A percentile compares a stretch with the other conserved stretches of the same genome.
phyloP scores from a whole-genome alignment of 92 coral and sea anemone genomes.

The Galaxea fascicularis region DNA sequence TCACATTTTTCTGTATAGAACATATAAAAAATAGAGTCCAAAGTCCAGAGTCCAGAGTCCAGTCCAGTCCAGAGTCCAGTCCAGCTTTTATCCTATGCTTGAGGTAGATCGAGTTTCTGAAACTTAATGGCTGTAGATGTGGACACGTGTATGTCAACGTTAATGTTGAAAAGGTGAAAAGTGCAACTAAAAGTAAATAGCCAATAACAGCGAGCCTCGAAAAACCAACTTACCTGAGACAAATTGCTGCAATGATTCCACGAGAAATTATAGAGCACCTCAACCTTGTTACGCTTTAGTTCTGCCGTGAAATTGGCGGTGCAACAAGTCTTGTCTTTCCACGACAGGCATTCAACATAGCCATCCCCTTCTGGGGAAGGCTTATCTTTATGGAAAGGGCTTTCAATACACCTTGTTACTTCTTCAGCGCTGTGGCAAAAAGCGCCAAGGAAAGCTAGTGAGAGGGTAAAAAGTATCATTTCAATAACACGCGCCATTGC shows the following conservation, averaged over 20 bases:
- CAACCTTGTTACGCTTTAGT: conserved; percentile 63
- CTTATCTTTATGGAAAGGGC: conserved; percentile 67
- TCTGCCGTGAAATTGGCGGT: conserved; percentile 80
- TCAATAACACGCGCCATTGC: conserved; percentile 24
- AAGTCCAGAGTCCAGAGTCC: too few species aligned
- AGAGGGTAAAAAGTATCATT: neutral
- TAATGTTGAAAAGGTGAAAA: too few species aligned
- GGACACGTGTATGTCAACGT: too few species aligned
- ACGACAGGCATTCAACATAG: conserved; percentile 78
- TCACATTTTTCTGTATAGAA: too few species aligned
- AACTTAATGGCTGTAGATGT: too few species aligned
- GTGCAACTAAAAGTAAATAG: too few species aligned
- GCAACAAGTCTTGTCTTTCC: conserved; percentile 87
- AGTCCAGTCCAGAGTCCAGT: too few species aligned
- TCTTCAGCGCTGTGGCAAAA: conserved; percentile 17
- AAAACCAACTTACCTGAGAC: conserved; percentile 61
- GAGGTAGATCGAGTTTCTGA: too few species aligned
- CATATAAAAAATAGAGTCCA: too few species aligned
- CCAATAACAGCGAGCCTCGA: too few species aligned
- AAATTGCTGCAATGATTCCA: conserved; percentile 91
- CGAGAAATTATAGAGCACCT: conserved; percentile 82
- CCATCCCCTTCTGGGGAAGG: conserved; percentile 79
- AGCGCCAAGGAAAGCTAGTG: neutral
- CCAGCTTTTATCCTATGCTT: too few species aligned
- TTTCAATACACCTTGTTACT: conserved; percentile 73